These are phyloP conservation scores for Protobothrops flavoviridis DNA, from an alignment of 2,113 vertebrate genomes.

Conservation along the genomic window DNA sequence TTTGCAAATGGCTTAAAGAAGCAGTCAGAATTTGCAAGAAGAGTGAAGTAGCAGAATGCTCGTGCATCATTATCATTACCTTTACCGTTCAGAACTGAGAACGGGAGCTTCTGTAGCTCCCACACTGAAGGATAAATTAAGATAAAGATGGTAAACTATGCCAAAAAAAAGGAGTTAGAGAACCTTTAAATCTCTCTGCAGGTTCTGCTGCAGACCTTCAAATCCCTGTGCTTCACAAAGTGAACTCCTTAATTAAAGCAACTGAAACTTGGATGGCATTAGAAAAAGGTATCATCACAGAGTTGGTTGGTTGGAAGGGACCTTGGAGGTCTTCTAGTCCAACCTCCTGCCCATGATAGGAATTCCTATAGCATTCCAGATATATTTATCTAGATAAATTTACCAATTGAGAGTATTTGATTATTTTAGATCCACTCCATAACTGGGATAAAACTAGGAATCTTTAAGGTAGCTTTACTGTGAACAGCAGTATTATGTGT, in stretches of 20 bases:
- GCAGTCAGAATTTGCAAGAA: background rate
- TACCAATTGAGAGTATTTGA: conserved; percentile 6
- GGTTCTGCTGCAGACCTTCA: background rate
- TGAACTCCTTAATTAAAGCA: background rate
- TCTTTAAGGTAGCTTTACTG: background rate
- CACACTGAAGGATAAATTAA: background rate
- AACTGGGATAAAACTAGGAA: background rate
- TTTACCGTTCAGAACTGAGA: background rate
- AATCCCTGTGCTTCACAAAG: background rate
- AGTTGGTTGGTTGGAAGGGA: background rate
- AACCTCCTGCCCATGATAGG: background rate
- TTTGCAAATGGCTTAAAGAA: background rate
- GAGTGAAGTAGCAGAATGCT: background rate
- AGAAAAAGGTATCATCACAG: background rate
- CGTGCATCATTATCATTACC: background rate
- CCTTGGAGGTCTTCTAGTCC: background rate
- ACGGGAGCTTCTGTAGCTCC: background rate
- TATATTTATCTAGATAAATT: background rate
- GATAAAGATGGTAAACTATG: background rate
- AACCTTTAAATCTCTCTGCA: background rate
- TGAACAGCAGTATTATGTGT: background rate
- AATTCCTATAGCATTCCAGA: background rate
- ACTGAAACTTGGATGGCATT: background rate
- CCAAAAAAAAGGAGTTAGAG: background rate
- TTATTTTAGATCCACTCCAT: background rate